Conservation (phyloP, 2,113 vertebrate genomes). For the Ceyx melanurus region DNA sequence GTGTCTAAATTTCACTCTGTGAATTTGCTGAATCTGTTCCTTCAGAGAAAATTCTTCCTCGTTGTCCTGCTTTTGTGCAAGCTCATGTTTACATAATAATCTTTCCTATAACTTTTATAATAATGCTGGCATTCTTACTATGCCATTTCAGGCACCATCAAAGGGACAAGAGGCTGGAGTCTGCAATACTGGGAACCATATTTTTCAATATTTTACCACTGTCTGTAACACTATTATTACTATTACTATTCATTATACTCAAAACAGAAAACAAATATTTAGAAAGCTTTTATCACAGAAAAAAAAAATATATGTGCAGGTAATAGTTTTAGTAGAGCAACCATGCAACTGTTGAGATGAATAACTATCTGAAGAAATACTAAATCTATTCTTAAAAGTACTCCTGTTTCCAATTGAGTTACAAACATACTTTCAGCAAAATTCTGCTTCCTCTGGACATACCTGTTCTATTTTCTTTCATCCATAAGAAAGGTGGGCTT, state of each 20-base stretch:
- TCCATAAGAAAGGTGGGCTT: neutral
- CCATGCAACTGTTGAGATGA: neutral
- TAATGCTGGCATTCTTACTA: neutral
- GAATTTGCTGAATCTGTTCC: neutral
- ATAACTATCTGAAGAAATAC: neutral
- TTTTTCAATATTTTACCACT: neutral
- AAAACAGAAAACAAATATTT: neutral
- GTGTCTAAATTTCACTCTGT: neutral
- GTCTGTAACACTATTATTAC: neutral
- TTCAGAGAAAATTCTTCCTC: neutral
- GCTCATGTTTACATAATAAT: neutral
- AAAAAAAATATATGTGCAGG: neutral
- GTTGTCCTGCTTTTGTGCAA: neutral
- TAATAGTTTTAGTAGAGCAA: neutral
- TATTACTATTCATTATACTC: neutral
- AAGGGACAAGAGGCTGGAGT: neutral
- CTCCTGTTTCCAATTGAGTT: neutral
- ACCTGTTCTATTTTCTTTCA: conserved; percentile 58
- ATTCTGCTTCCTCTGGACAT: conserved; percentile 15
- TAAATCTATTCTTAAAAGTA: neutral
- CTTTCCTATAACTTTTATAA: neutral
- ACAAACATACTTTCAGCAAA: neutral
- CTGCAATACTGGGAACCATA: neutral
- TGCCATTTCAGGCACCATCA: neutral
- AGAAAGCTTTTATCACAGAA: neutral